Evolutionary conservation across 2,888 invertebrate genomes (phyloP).

Genomic region (Leptopilina syphax): DNA sequence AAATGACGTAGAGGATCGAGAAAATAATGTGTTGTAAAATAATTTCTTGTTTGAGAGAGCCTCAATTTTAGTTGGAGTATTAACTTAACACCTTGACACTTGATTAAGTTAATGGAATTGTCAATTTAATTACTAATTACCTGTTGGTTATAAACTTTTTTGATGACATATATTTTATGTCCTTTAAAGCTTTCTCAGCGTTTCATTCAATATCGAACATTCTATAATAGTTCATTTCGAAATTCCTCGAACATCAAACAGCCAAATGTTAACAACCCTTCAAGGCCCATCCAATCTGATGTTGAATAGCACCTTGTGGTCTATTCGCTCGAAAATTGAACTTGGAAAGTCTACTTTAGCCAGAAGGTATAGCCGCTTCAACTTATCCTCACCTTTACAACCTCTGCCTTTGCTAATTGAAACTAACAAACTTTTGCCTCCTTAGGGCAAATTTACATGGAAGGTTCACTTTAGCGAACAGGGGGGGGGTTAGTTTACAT

Average conservation of each 20-base stretch:
- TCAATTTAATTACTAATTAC: neutral
- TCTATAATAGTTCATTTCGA: conserved; percentile 14
- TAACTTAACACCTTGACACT: neutral
- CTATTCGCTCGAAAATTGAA: conserved; percentile 14
- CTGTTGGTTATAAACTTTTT: neutral
- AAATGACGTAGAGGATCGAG: neutral
- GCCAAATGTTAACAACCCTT: conserved; percentile 6
- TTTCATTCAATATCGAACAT: neutral
- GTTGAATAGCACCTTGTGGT: conserved; percentile 20
- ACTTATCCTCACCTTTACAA: conserved; percentile 23
- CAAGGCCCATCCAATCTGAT: neutral
- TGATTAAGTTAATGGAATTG: neutral
- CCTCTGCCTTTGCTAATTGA: conserved; percentile 25
- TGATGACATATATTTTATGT: neutral
- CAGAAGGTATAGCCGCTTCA: conserved; percentile 19
- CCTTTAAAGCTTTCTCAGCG: neutral
- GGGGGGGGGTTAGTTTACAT: conserved; percentile 26
- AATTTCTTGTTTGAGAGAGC: neutral
- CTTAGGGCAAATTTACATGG: conserved; percentile 35
- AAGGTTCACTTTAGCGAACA: neutral
- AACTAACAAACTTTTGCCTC: conserved; percentile 31
- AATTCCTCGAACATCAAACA: neutral
- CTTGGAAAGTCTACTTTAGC: conserved; percentile 20
- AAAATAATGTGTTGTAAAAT: neutral
- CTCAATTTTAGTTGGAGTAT: neutral